A percentile compares a stretch with the other conserved stretches of the same genome.
Conservation (phyloP, 2,888 invertebrate species). For the Rhyacophila evoluta region DNA sequence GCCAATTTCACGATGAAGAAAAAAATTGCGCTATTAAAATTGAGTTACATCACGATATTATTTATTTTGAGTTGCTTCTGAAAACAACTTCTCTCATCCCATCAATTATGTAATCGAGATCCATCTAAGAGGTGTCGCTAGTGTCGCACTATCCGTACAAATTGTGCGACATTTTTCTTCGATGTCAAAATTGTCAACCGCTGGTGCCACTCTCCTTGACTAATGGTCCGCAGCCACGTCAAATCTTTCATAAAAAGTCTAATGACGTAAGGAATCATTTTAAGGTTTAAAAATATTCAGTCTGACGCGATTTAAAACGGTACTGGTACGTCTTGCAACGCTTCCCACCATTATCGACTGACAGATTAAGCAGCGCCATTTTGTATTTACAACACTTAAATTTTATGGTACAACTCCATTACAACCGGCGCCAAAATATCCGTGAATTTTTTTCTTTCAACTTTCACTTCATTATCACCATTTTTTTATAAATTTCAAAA, state of each 20-base stretch:
- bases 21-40: not conserved
- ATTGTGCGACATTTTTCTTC: conserved; percentile 36
- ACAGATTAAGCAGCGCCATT: not conserved
- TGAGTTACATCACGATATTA: not conserved
- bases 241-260: conserved; percentile 25
- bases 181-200: conserved; percentile 41
- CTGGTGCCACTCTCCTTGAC: conserved; percentile 32
- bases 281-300: conserved; percentile 7
- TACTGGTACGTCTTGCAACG: not conserved
- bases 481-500: too few relatives aligned
- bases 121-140: conserved; percentile 9
- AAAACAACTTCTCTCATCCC: not conserved
- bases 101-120: not conserved
- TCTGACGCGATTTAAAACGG: not conserved
- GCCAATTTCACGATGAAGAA: too few relatives aligned
- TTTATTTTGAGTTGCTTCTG: not conserved
- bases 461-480: too few relatives aligned
- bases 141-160: conserved; percentile 15
- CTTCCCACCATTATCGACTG: not conserved
- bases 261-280: not conserved
- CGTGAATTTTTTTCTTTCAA: too few relatives aligned
- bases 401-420: too few relatives aligned
- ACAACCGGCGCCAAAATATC: too few relatives aligned
- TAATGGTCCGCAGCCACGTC: conserved; percentile 29
- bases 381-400: too few relatives aligned